These are phyloP conservation scores for Hetaerina americana DNA, from an alignment of 1,140 invertebrate species.

Conservation along the genomic window DNA sequence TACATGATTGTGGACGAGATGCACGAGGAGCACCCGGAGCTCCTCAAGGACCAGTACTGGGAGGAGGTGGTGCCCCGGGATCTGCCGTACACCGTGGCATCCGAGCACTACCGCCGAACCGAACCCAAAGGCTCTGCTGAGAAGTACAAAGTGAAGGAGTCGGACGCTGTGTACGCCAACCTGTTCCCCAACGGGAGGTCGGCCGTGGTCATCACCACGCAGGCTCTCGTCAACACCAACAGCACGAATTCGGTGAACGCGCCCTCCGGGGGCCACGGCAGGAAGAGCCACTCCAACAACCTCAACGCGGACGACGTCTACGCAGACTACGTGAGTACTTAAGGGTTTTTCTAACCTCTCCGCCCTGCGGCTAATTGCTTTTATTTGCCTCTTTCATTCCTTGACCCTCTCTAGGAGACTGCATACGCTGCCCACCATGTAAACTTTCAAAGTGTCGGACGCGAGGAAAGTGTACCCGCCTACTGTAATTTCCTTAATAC, in stretches of 20 bases:
- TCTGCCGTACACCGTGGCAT: conserved; percentile 71
- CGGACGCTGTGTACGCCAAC: conserved; percentile 69
- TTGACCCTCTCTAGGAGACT: no score
- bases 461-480: no score
- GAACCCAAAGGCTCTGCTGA: conserved; percentile 76
- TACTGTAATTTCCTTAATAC: no score
- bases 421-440: no score
- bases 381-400: no score
- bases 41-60: conserved; percentile 82
- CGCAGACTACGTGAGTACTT: conserved; percentile 56
- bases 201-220: not conserved
- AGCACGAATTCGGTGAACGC: not conserved
- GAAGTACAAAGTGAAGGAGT: conserved; percentile 67
- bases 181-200: conserved; percentile 33
- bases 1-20: conserved; percentile 87
- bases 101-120: conserved; percentile 62
- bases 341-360: conserved; percentile 9
- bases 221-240: not conserved
- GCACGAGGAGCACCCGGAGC: conserved; percentile 78
- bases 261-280: not conserved
- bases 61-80: conserved; percentile 80
- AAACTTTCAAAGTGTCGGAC: no score
- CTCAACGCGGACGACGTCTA: conserved; percentile 58
- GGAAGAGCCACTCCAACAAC: conserved; percentile 30
- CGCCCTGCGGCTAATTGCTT: no score